Base-by-base conservation (phyloP, 2,113 vertebrate genomes). In the Pseudopodoces humilis region DNA sequence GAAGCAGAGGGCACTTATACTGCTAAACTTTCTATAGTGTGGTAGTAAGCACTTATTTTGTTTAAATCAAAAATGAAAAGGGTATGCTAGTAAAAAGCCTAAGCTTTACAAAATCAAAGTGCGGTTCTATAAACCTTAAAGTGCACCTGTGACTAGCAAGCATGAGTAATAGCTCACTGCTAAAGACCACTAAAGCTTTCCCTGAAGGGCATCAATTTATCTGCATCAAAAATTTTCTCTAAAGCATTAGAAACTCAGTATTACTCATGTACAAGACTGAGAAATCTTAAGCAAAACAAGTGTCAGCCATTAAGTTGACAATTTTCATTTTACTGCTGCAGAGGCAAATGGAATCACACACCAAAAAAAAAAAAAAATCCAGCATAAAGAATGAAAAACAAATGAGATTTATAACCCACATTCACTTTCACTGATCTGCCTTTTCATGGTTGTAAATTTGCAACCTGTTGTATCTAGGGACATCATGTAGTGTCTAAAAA, bases 21-120 rank as follows among this genome's bases (percentile, higher is more conserved):
- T 94, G 75, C 71, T 68, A 87, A 43, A 8, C 43, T 77, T 89
- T 86, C 87, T 92, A 59, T 39, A 88, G 62, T 70, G 79, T 90
- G 82, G 70, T 25, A 95, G 85, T 80, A 97, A 95, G 76, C 37
- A 39, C 71, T 86, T 83, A 94, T 37, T 93, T 97, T 95, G 93
- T 94, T 97, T 88, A 94, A 82, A 87, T 67, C 12, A 96, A 87
- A 71, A 96, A 95, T 95, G 90, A 82, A 76, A 88, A 65, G 20
- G 22, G 15, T 77, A 77, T 30, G 30, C 20, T 59, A 78, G 35
- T 55, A 91, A 87, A 86, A 91, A 77, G 50, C 44, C 55, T 56
- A 72, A 76, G 67, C 58, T 80, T 56, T 70, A 80, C 30, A 82
- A 93, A 90, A 90, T 59, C 58, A 68, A 47, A 89, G 82, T 68